Evolutionary conservation across 2,113 vertebrate genomes (phyloP), one percentile per base, ranked within the genome.

Genomic region (Hippocampus comes): DNA sequence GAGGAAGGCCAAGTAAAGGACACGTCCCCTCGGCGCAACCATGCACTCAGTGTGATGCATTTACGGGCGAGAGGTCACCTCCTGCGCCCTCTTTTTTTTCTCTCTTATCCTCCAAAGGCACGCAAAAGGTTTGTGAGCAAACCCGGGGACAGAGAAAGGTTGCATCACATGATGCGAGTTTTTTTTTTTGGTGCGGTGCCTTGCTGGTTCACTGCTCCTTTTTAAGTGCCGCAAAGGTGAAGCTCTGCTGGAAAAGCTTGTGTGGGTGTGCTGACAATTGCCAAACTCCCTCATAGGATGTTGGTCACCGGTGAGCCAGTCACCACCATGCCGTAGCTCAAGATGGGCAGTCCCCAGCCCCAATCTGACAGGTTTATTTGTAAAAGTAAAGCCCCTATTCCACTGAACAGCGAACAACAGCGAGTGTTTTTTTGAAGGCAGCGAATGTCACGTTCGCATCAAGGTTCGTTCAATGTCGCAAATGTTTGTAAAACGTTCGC

Each of bases 61-160:
- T 85, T 59, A 83, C 11, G 57, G 79, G 49, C 80, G 80, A 83
- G 75, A 76, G 76, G 81, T 79, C 71, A 60, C 60, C 68, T 21
- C 48, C 75, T 59, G 66, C 69, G 41, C 68, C 64, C 57, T 27
- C 27, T 11, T 34, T 7, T 7, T 17, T 27, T 59, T 21, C 17
- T 10, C 66, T 38, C 60, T 63, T 63, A 65, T 55, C 74, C 75
- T 77, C 63, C 51, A 48, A 74, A 76, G 41, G 70, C 48, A 27
- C 59, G 53, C 71, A 55, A 60, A 71, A 71, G 79, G 51, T 75
- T 77, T 77, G 74, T 9, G 64, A 70, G 70, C 80, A 70, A 79
- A 76, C 79, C 69, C 25, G 63, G 48, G 42, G 67, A 66, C 73
- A 77, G 59, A 73, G 18, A 78, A 72, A 63, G 42, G 72, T 76